Evolutionary conservation across 2,797 vertebrate genomes (phyloP), one percentile per base, ranked within the genome.

Genomic region (Pantherophis alleghaniensis): DNA sequence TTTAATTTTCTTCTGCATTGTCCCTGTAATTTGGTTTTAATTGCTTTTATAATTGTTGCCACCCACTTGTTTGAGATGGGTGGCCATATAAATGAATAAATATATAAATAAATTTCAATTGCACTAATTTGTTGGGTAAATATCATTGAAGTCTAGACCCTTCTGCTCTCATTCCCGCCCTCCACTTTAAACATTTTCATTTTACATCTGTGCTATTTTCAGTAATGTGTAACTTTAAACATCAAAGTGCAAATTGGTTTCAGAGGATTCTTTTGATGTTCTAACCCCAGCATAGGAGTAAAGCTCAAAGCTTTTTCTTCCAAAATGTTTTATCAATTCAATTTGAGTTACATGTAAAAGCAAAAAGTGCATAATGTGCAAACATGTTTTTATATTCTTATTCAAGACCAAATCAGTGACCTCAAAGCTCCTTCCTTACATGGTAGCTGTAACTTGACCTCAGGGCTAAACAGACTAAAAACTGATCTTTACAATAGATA

Each of bases 191-290:
- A 60, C 89, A 91, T 95, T 97, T 96, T 92, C 92, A 69, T 95
- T 95, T 95, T 94, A 97, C 91, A 96, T 96, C 94, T 89, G 37
- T 92, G 93, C 95, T 97, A 95, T 92, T 91, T 92, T 97, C 87
- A 92, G 92, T 57, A 95, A 95, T 96, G 63, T 20, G 93, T 95
- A 96, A 97, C 83, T 96, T 96, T 95, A 95, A 97, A 97, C 94
- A 97, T 92, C 96, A 97, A 97, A 96, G 95, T 94, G 92, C 51
- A 96, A 96, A 97, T 95, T 95, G 60, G 94, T 96, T 97, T 97
- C 96, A 96, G 95, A 95, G 83, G 95, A 96, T 57, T 86, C 95
- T 96, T 97, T 97, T 96, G 95, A 97, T 97, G 93, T 96, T 96
- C 95, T 94, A 96, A 93, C 94, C 92, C 93, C 55, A 93, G 89